These are phyloP conservation scores for Noturus placidus DNA, from an alignment of 2,113 vertebrate genomes.

Conservation along the genomic window DNA sequence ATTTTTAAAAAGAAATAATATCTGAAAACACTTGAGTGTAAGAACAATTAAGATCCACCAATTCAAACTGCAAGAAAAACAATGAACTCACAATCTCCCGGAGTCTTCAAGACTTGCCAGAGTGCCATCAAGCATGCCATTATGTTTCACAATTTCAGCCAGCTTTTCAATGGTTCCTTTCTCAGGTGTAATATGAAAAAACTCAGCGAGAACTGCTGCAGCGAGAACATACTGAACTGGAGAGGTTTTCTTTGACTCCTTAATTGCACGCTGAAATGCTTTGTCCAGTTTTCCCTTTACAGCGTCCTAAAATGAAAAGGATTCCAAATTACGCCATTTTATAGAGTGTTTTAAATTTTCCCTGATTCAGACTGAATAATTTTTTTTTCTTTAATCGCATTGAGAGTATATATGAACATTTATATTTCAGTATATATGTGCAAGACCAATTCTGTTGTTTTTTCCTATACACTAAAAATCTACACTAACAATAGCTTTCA, in stretches of 20 bases:
- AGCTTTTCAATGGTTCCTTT: not conserved
- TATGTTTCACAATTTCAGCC: not conserved
- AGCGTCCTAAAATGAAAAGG: not conserved
- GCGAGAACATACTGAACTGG: constrained; percentile 27
- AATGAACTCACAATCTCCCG: not conserved
- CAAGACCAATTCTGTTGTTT: too few species aligned
- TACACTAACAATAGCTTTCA: too few species aligned
- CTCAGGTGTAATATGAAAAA: not conserved
- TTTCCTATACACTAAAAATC: too few species aligned
- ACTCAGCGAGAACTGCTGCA: not conserved
- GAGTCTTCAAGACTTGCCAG: not conserved
- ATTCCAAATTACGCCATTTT: too few species aligned
- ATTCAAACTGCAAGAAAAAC: not conserved
- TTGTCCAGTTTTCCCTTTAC: not conserved
- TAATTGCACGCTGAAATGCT: not conserved
- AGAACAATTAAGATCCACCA: not conserved
- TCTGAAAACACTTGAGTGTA: not conserved
- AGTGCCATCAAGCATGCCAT: not conserved
- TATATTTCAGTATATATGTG: too few species aligned
- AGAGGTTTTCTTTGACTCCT: not conserved
- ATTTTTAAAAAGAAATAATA: not conserved
- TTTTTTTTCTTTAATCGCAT: too few species aligned
- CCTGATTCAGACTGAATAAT: too few species aligned
- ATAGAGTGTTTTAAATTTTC: too few species aligned
- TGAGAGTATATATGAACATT: too few species aligned